These are phyloP conservation scores for Harlomillsia oculata DNA, from an alignment of 1,140 invertebrate genomes.

Conservation along the genomic window DNA sequence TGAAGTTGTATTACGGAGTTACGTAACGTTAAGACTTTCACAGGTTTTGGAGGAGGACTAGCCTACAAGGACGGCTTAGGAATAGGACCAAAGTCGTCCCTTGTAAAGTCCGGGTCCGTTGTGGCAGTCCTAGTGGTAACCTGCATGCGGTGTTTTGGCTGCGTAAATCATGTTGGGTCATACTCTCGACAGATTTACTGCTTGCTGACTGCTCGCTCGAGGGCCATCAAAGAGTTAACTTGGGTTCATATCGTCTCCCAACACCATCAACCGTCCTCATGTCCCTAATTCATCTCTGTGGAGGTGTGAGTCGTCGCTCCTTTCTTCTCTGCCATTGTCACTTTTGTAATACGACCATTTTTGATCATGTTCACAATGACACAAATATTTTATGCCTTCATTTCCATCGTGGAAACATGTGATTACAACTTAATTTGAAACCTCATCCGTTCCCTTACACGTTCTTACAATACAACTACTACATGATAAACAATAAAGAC, in stretches of 20 bases:
- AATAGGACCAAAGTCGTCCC: not conserved
- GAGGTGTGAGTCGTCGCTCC: conserved; percentile 21
- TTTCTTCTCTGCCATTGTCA: too few relatives aligned
- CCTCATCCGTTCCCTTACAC: too few relatives aligned
- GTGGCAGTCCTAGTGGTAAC: conserved; percentile 19
- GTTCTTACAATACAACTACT: too few relatives aligned
- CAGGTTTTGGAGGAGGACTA: not conserved
- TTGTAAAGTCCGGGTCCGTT: conserved; percentile 11
- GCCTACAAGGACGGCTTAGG: not conserved
- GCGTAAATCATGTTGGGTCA: conserved; percentile 35
- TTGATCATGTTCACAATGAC: too few relatives aligned
- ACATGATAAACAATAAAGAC: too few relatives aligned
- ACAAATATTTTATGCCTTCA: too few relatives aligned
- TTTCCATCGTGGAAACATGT: too few relatives aligned
- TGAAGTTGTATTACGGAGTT: too few relatives aligned
- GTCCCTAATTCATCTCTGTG: conserved; percentile 20
- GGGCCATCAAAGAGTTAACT: conserved; percentile 37
- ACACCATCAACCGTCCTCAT: conserved; percentile 18
- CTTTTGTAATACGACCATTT: too few relatives aligned
- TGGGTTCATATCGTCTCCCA: conserved; percentile 31
- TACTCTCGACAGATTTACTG: conserved; percentile 36
- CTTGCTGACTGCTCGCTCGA: conserved; percentile 37
- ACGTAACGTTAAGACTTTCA: too few relatives aligned
- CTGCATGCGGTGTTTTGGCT: conserved; percentile 29
- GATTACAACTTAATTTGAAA: too few relatives aligned